phyloP scores from a whole-genome alignment of 2,888 invertebrate genomes.

The Deilephila elpenor region DNA sequence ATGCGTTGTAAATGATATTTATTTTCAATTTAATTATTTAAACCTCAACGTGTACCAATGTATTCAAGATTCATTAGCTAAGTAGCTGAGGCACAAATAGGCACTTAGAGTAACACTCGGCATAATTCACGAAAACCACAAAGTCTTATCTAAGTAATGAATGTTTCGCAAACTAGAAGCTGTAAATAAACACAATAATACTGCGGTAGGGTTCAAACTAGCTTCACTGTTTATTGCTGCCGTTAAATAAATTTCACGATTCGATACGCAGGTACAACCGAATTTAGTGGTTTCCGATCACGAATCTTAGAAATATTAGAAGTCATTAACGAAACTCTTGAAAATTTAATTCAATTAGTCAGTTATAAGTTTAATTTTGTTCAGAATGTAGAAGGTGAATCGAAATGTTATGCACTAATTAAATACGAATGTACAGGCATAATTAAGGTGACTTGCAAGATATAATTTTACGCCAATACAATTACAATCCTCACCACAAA shows the following conservation, averaged over 20 bases:
- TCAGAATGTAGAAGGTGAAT: no score
- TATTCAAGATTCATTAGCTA: constrained; percentile 21
- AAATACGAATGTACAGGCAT: no score
- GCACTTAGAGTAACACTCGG: constrained; percentile 30
- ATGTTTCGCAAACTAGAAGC: constrained; percentile 36
- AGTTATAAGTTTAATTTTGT: no score
- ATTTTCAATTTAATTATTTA: neutral
- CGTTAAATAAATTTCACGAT: constrained; percentile 17
- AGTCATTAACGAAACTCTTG: no score
- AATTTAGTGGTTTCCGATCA: no score
- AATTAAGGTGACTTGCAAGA: no score
- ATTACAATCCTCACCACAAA: no score
- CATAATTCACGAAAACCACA: constrained; percentile 35
- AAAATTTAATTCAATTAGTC: no score
- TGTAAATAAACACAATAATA: constrained; percentile 39
- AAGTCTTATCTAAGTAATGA: constrained; percentile 43
- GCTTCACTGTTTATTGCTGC: constrained; percentile 38
- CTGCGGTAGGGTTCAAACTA: constrained; percentile 31
- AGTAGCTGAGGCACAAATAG: constrained; percentile 28
- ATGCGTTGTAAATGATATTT: neutral
- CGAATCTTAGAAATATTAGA: no score
- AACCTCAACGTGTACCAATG: constrained; percentile 3
- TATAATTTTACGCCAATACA: no score
- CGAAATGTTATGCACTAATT: no score
- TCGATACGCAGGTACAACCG: neutral